phyloP scores from a whole-genome alignment of 1,140 invertebrate species.

The Lepidotrigona ventralis region DNA sequence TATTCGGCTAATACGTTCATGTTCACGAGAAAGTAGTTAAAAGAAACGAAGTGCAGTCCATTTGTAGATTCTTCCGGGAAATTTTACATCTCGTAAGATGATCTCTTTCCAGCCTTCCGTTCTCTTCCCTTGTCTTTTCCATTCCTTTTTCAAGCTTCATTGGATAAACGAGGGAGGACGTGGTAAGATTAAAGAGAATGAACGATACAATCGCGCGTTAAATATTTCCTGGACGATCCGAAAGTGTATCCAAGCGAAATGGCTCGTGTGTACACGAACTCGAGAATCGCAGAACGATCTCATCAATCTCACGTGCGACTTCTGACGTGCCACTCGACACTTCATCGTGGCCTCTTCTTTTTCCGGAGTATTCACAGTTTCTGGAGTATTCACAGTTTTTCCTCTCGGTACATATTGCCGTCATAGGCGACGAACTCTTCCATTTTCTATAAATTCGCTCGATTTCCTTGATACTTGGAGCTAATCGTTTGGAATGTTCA shows the following conservation, averaged over 20 bases:
- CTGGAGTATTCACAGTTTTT: background rate
- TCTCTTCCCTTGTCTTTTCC: background rate
- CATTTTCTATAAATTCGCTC: background rate
- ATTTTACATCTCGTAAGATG: background rate
- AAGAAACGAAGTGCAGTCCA: background rate
- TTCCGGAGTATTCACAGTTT: background rate
- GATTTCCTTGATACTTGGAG: background rate
- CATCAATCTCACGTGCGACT: slow-evolving; percentile 65
- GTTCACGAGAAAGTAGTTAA: too few species aligned
- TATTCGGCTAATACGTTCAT: too few species aligned
- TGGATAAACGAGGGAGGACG: background rate
- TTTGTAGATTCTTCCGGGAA: background rate
- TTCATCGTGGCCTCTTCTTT: slow-evolving; percentile 23
- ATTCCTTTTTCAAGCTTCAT: background rate
- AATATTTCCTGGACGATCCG: background rate
- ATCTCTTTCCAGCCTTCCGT: too few species aligned
- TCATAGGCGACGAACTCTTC: background rate
- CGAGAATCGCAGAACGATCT: slow-evolving; percentile 38
- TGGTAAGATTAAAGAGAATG: background rate
- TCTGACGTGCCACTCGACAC: slow-evolving; percentile 64
- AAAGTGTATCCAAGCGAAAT: background rate
- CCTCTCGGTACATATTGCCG: background rate
- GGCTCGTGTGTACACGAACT: slow-evolving; percentile 6
- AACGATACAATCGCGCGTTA: slow-evolving; percentile 1
- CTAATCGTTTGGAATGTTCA: background rate